Percentiles rank a stretch among this genome's conserved stretches.
Evolutionary conservation across 2,113 vertebrate genomes (phyloP).

Genomic region (Henicopernis longicauda): DNA sequence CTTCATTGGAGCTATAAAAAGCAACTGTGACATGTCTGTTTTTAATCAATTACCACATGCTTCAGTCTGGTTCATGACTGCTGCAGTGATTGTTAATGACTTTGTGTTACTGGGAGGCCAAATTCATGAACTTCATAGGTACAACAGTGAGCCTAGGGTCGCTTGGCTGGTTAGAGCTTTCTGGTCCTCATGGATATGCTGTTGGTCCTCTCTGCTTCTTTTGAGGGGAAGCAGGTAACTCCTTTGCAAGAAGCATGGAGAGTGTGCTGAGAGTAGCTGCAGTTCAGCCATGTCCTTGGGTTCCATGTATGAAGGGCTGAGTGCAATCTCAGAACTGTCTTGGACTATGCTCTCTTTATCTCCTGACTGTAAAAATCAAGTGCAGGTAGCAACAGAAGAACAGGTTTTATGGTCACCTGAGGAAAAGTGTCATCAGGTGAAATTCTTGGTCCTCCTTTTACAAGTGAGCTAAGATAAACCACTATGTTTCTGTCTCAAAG

Average conservation of each 20-base stretch:
- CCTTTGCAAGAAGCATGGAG: not conserved
- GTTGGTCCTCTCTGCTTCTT: not conserved
- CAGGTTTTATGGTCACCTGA: not conserved
- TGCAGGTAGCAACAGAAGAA: not conserved
- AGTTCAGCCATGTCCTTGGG: not conserved
- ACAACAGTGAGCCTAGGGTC: not conserved
- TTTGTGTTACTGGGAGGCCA: not conserved
- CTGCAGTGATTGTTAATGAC: conserved; percentile 31
- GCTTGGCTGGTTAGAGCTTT: not conserved
- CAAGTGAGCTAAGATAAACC: not conserved
- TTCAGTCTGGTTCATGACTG: conserved; percentile 50
- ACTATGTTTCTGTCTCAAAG: not conserved
- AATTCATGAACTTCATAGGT: not conserved
- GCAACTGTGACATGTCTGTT: conserved; percentile 32
- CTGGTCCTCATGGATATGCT: accelerated
- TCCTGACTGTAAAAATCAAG: not conserved
- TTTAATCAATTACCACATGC: conserved; percentile 47
- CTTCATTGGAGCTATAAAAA: conserved; percentile 64
- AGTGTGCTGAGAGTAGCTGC: not conserved
- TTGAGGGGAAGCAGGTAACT: not conserved
- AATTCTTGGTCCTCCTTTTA: not conserved
- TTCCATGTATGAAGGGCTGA: not conserved
- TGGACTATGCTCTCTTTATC: not conserved
- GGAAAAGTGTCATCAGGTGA: not conserved
- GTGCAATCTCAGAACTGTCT: not conserved